Evolutionary conservation across 2,113 vertebrate genomes (phyloP).

Genomic region (Malurus cyaneus): DNA sequence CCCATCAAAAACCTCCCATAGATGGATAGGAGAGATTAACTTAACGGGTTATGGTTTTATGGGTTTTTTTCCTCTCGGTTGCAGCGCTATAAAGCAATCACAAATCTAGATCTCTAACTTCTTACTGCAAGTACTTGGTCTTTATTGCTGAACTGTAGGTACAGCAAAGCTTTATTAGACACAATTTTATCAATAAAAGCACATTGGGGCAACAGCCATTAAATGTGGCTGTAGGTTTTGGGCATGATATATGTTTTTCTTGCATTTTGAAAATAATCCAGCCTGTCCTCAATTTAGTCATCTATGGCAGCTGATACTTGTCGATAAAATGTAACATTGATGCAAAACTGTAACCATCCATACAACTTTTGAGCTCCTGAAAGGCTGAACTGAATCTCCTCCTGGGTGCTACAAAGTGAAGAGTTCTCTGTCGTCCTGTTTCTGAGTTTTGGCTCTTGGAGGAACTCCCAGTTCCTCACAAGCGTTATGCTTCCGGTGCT

Average conservation of each 20-base stretch:
- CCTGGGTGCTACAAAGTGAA: not conserved
- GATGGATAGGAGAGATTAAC: not conserved
- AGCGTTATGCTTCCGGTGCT: not conserved
- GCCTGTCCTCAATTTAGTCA: not conserved
- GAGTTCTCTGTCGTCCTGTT: not conserved
- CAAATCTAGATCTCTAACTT: not conserved
- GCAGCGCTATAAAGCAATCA: not conserved
- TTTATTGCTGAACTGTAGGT: not conserved
- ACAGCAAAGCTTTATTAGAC: not conserved
- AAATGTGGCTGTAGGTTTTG: not conserved
- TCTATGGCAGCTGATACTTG: not conserved
- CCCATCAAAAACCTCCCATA: not conserved
- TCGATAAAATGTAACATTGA: not conserved
- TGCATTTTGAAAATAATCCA: not conserved
- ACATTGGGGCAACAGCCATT: not conserved
- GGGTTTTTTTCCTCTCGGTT: not conserved
- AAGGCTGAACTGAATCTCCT: not conserved
- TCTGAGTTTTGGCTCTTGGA: not conserved
- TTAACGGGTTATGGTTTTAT: not conserved
- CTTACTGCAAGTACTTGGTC: not conserved
- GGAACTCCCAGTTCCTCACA: not conserved
- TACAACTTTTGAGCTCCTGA: not conserved
- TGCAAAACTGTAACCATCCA: not conserved
- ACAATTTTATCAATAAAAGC: not conserved
- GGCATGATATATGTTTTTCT: not conserved